These are phyloP conservation scores for Scylla paramamosain DNA, from an alignment of 1,140 invertebrate genomes.

Conservation along the genomic window DNA sequence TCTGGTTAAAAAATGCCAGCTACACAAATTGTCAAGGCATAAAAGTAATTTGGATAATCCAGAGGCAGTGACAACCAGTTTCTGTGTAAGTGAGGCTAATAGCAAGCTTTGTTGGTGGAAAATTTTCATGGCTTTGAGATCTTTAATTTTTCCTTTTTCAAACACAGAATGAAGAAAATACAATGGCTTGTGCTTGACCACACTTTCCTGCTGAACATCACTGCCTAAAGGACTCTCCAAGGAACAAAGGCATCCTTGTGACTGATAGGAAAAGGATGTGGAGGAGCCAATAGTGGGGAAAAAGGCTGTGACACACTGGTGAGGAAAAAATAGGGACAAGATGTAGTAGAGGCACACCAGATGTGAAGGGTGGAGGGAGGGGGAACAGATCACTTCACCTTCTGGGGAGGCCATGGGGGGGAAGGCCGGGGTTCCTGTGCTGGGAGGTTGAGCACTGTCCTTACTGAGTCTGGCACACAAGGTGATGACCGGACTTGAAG, in stretches of 20 bases:
- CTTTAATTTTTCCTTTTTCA: too few relatives aligned
- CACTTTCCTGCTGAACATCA: too few relatives aligned
- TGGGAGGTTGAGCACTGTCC: constrained; percentile 57
- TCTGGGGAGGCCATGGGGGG: constrained; percentile 29
- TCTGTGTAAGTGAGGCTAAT: too few relatives aligned
- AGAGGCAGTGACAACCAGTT: too few relatives aligned
- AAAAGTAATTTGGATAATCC: too few relatives aligned
- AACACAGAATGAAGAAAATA: too few relatives aligned
- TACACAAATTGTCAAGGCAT: too few relatives aligned
- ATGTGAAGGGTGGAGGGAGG: background rate
- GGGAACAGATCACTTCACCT: constrained; percentile 64
- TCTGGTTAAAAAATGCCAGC: too few relatives aligned
- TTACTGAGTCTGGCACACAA: constrained; percentile 56
- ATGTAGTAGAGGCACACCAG: background rate
- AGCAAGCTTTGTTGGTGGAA: too few relatives aligned
- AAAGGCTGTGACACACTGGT: background rate
- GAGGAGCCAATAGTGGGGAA: background rate
- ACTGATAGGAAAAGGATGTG: too few relatives aligned
- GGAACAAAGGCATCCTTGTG: background rate
- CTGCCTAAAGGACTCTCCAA: background rate
- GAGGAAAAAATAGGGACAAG: background rate
- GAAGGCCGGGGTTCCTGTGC: constrained; percentile 39
- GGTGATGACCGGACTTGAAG: constrained; percentile 52
- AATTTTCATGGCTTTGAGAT: too few relatives aligned
- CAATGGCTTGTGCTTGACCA: too few relatives aligned